Conservation (phyloP, 2,797 vertebrate species). For the Oreochromis mossambicus region DNA sequence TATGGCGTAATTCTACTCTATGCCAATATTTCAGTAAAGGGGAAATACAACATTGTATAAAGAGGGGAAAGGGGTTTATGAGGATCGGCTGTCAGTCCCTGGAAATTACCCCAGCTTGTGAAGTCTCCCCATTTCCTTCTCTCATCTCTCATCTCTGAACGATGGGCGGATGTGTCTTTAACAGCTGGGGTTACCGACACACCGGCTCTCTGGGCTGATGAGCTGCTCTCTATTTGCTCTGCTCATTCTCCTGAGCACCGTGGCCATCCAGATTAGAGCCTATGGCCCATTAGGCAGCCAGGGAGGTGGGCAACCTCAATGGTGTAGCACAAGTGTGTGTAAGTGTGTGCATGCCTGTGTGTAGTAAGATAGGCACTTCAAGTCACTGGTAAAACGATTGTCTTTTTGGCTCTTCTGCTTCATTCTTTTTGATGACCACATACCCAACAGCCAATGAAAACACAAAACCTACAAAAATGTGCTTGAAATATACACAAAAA, state of each 20-base stretch:
- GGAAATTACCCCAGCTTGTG: conserved; percentile 36
- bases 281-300: conserved; percentile 78
- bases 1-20: neutral
- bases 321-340: conserved; percentile 30
- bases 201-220: conserved; percentile 52
- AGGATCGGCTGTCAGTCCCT: conserved; percentile 38
- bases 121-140: conserved; percentile 35
- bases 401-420: conserved; percentile 2
- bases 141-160: conserved; percentile 48
- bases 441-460: neutral
- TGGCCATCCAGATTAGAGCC: conserved; percentile 76
- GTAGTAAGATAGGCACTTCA: conserved; percentile 15
- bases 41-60: neutral
- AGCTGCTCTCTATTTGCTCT: conserved; percentile 66
- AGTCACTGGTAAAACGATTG: conserved; percentile 4
- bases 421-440: conserved; percentile 1
- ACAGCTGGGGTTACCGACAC: conserved; percentile 63
- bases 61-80: neutral
- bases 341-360: conserved; percentile 24
- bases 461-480: neutral
- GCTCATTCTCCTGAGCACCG: conserved; percentile 63
- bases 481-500: neutral
- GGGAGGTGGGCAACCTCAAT: conserved; percentile 56
- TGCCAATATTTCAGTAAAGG: neutral
- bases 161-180: conserved; percentile 62